Conservation (phyloP, 2,113 vertebrate species). For the Myocastor coypus region DNA sequence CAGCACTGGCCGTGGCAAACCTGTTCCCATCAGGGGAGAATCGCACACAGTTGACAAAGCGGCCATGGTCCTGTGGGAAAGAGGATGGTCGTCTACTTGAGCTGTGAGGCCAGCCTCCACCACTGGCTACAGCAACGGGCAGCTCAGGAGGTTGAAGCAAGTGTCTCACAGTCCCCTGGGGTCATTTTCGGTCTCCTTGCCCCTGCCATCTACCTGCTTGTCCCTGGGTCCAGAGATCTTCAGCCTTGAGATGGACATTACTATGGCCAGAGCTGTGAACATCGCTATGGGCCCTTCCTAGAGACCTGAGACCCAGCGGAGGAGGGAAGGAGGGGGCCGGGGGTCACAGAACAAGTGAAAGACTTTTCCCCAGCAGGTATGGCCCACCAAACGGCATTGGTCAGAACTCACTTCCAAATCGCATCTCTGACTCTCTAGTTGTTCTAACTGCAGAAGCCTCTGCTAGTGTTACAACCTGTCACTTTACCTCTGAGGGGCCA, state of each 20-base stretch:
- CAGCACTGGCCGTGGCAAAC: slow-evolving; percentile 93
- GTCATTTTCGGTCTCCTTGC: neutral
- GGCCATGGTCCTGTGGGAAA: slow-evolving; percentile 90
- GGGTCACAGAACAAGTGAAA: neutral
- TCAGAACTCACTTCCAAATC: neutral
- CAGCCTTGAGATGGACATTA: neutral
- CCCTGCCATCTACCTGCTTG: neutral
- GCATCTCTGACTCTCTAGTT: neutral
- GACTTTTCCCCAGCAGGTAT: neutral
- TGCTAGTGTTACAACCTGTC: accelerated
- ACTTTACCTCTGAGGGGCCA: accelerated
- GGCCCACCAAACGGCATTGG: neutral
- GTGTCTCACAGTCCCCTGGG: no score
- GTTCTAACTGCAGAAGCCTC: neutral
- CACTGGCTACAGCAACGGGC: accelerated
- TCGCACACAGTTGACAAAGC: slow-evolving; percentile 96
- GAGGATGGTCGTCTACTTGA: neutral
- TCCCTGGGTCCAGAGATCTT: neutral
- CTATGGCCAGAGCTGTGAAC: accelerated
- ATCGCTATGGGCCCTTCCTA: neutral
- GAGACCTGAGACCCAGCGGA: neutral
- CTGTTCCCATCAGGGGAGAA: slow-evolving; percentile 95
- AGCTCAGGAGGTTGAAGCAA: neutral
- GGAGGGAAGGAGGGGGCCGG: neutral
- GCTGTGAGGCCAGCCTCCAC: accelerated